phyloP scores from a whole-genome alignment of 2,113 vertebrate genomes.

The Saccopteryx leptura region DNA sequence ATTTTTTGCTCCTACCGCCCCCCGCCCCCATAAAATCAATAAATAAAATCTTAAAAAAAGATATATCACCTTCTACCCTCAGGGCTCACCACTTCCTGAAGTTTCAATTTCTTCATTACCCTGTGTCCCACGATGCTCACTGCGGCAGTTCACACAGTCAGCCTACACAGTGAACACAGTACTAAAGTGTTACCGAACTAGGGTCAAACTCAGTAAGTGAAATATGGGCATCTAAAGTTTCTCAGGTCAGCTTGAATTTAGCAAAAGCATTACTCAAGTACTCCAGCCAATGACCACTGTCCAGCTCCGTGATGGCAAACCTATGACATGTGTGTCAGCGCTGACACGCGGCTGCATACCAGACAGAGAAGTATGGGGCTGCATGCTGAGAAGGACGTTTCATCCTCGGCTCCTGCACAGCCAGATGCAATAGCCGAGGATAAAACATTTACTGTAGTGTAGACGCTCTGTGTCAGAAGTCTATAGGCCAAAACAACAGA shows the following conservation, averaged over 20 bases:
- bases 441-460: no score
- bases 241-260: background rate
- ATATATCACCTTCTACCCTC: background rate
- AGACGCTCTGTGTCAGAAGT: no score
- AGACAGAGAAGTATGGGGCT: no score
- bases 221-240: background rate
- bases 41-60: no score
- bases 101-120: background rate
- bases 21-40: no score
- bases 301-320: background rate
- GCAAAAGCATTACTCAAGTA: background rate
- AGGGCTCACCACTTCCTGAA: background rate
- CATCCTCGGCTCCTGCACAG: no score
- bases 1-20: no score
- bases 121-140: accelerated
- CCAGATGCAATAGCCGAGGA: no score
- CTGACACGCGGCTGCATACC: no score
- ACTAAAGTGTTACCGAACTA: background rate
- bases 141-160: background rate
- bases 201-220: background rate
- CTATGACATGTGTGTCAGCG: no score
- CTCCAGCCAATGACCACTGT: background rate
- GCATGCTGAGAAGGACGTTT: no score
- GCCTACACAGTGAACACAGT: background rate
- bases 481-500: no score